Evolutionary conservation across 2,113 vertebrate species (phyloP), one percentile per base, ranked within the genome.

Genomic region (Platycercus adscitus): DNA sequence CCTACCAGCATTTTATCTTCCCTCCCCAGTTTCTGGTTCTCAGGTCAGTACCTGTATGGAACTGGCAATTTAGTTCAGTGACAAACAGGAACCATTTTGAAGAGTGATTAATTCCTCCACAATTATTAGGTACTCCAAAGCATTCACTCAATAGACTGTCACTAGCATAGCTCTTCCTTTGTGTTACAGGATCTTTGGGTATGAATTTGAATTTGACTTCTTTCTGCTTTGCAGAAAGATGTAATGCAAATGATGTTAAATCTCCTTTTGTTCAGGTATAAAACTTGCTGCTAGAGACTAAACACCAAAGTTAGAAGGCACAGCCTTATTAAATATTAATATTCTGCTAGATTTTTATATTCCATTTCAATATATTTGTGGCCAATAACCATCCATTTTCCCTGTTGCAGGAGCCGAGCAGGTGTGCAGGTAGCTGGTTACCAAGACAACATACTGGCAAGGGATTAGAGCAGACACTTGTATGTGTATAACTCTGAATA

Each of bases 351-450:
- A 97, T 98, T 98, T 97, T 97, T 97, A 94, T 97, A 97, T 97
- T 97, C 97, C 96, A 93, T 96, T 98, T 97, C 92, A 83, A 95
- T 96, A 97, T 98, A 98, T 98, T 97, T 97, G 91, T 44, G 56
- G 93, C 97, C 97, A 97, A 97, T 97, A 98, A 96, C 94, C 96
- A 97, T 93, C 95, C 90, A 96, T 89, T 93, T 95, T 94, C 95
- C 93, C 93, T 95, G 96, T 97, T 97, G 93, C 72, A 98, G 97
- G 86, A 97, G 93, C 91, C 0, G 76, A 98, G 98, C 98, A 98
- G 97, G 97, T 98, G 98, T 98, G 98, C 98, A 98, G 98, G 98
- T 98, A 98, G 98, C 97, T 93, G 97, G 98, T 98, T 98, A 97
- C 98, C 97, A 98, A 97, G 98, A 96, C 98, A 98, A 98, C 98